Percentiles rank a stretch among this genome's conserved stretches.
phyloP scores from a whole-genome alignment of 2,113 vertebrate species.

The Varanus komodoensis region DNA sequence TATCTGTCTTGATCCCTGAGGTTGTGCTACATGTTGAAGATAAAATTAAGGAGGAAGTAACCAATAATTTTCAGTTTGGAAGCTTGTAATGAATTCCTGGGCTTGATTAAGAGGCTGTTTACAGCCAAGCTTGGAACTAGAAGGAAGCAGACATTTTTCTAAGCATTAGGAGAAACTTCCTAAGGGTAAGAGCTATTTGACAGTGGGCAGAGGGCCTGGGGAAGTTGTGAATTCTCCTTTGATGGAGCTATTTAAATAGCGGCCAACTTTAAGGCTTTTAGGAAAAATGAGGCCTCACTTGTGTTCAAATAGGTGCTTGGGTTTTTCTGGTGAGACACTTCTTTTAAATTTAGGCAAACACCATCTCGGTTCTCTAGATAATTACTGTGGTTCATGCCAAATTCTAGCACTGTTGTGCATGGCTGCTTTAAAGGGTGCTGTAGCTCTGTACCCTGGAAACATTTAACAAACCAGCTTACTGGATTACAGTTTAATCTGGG shows the following conservation, averaged over 20 bases:
- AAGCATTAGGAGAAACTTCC: too few species aligned
- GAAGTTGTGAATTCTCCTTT: too few species aligned
- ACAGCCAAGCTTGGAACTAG: background rate
- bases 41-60: background rate
- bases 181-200: too few species aligned
- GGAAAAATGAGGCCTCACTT: too few species aligned
- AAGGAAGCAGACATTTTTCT: too few species aligned
- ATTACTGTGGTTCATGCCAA: background rate
- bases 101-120: background rate
- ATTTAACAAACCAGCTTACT: background rate
- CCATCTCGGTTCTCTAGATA: background rate
- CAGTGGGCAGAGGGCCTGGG: too few species aligned
- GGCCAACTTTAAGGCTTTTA: too few species aligned
- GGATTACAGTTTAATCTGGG: background rate
- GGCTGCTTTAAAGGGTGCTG: background rate
- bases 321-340: background rate
- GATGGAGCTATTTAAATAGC: too few species aligned
- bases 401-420: rapidly evolving
- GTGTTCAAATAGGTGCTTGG: background rate
- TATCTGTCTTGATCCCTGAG: background rate
- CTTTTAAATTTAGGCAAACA: background rate
- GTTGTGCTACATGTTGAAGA: background rate
- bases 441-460: background rate
- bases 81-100: background rate
- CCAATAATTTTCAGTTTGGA: background rate